Percentiles rank a stretch among this genome's conserved stretches.
phyloP scores from a whole-genome alignment of 2,797 vertebrate species.

The Prunella strophiata region DNA sequence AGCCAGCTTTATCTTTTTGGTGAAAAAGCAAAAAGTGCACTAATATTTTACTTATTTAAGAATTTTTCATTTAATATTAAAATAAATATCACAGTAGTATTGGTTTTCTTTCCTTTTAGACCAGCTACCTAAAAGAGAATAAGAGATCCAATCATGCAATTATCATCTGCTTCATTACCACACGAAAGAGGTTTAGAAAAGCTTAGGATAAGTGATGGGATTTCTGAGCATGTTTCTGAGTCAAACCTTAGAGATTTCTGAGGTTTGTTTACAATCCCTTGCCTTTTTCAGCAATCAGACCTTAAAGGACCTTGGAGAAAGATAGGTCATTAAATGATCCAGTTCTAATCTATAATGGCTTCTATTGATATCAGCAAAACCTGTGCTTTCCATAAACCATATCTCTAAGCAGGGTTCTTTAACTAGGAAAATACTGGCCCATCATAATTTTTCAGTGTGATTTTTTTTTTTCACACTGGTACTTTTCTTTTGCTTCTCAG shows the following conservation, averaged over 20 bases:
- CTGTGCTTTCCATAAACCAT: not conserved
- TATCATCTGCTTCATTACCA: slow-evolving; percentile 38
- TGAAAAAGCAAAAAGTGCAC: not conserved
- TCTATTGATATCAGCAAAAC: slow-evolving; percentile 17
- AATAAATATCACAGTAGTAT: not conserved
- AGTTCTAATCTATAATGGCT: slow-evolving; percentile 1
- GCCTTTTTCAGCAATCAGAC: slow-evolving; percentile 14
- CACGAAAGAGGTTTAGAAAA: not conserved
- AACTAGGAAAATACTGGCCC: not conserved
- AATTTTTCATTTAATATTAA: not conserved
- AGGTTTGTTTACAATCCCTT: slow-evolving; percentile 7
- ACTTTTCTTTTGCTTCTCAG: not conserved
- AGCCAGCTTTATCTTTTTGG: not conserved
- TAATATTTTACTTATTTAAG: not conserved
- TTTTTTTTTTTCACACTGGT: not conserved
- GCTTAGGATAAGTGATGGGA: slow-evolving; percentile 34
- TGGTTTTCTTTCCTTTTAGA: not conserved
- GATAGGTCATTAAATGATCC: slow-evolving; percentile 3
- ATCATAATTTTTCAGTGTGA: not conserved
- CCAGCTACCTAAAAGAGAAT: not conserved
- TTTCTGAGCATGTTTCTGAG: slow-evolving; percentile 33
- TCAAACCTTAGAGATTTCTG: slow-evolving; percentile 38
- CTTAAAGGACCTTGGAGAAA: slow-evolving; percentile 2
- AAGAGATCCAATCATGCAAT: slow-evolving; percentile 2
- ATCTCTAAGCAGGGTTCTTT: not conserved